Evolutionary conservation across 1,140 invertebrate species (phyloP).

Genomic region (Calliphora vicina): DNA sequence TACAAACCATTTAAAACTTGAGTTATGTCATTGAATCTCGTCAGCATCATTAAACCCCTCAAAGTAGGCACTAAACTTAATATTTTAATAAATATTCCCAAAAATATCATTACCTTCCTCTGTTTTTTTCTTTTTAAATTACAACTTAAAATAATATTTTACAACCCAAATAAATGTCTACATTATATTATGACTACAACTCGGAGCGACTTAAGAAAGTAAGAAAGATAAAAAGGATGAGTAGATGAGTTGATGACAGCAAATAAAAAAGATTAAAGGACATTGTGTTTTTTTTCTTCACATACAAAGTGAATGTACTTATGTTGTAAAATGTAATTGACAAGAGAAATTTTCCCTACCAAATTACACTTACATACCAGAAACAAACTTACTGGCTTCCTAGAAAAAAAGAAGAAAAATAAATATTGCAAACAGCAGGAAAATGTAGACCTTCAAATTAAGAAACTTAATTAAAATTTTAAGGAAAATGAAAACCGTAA

Average conservation of each 20-base stretch:
- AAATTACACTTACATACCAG: too few species aligned
- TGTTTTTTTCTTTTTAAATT: background rate
- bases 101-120: background rate
- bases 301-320: background rate
- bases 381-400: background rate
- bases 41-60: background rate
- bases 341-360: background rate
- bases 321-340: background rate
- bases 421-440: background rate
- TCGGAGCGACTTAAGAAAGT: background rate
- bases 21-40: too few species aligned
- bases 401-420: background rate
- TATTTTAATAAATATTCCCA: background rate
- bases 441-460: background rate
- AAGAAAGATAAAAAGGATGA: background rate
- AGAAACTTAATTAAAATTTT: slow-evolving; percentile 11
- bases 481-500: background rate
- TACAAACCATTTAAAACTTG: too few species aligned
- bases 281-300: background rate
- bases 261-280: background rate
- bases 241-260: background rate
- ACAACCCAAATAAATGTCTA: background rate
- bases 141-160: background rate
- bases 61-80: background rate
- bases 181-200: background rate